Evolutionary conservation across 2,113 vertebrate genomes (phyloP), one percentile per base, ranked within the genome.

Genomic region (Catagonus wagneri): DNA sequence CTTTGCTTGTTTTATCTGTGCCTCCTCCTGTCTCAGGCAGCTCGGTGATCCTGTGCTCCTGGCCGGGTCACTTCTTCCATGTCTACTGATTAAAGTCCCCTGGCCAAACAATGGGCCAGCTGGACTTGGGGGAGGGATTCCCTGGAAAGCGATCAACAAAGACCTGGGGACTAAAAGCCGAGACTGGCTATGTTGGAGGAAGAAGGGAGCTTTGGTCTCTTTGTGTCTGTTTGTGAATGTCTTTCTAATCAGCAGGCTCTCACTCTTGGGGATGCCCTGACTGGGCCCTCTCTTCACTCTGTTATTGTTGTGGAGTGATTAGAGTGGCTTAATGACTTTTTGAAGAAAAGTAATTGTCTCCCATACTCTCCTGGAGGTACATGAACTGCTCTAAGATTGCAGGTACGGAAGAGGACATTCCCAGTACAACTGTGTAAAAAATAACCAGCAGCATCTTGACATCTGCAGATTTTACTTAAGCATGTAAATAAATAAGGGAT

Each of bases 311-410:
- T 56, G 15, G 10, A 63, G 36, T 93, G 50, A 93, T 75, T 81
- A 80, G 65, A 90, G 63, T 11, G 4, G 36, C 19, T 66, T 81
- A 68, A 50, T 84, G 84, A 93, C 63, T 50, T 87, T 36, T 88
- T 6, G 3, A 66, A 29, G 39, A 78, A 96, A 68, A 88, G 84
- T 80, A 83, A 80, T 87, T 75, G 76, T 80, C 66, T 66, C 66
- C 20, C 0, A 0, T 54, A 54, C 56, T 84, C 5, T 95, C 88
- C 19, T 23, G 69, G 66, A 83, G 39, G n/a, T 15, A 29, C 19
- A 10, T 14, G 19, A 56, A 34, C 66, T 44, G 72, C 54, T 76
- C n/a, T 93, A 50, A 87, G 76, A 81, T 72, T 15, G 19, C 39
- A 79, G 16, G 27, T 6, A 80, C 20, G 72, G 86, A 83, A 15